phyloP scores from a whole-genome alignment of 2,113 vertebrate genomes.

The Mesoclemmys tuberculata region DNA sequence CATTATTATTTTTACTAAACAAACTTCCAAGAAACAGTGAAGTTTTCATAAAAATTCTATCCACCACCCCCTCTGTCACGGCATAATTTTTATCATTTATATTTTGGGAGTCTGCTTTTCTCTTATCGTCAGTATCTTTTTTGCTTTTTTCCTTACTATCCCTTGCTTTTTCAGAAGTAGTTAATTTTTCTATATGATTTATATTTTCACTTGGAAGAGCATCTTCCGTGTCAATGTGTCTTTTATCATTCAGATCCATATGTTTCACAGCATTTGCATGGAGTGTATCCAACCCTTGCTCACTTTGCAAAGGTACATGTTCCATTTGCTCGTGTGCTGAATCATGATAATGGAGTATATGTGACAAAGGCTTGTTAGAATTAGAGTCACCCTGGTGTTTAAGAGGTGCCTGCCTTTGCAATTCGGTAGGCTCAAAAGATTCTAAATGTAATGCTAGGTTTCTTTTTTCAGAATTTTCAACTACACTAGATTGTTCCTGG shows the following conservation, averaged over 20 bases:
- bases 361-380: not conserved
- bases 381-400: not conserved
- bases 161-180: not conserved
- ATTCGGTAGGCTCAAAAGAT: not conserved
- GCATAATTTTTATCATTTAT: not conserved
- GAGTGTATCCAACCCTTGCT: not conserved
- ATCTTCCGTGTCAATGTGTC: not conserved
- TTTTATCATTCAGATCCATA: not conserved
- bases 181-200: not conserved
- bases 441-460: not conserved
- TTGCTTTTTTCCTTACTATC: not conserved
- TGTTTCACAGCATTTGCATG: not conserved
- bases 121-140: not conserved
- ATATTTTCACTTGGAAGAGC: not conserved
- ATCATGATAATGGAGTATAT: not conserved
- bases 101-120: not conserved
- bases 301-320: not conserved
- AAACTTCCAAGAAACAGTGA: not conserved
- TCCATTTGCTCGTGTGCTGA: not conserved
- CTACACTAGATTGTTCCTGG: not conserved
- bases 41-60: not conserved
- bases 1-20: not conserved
- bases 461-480: not conserved
- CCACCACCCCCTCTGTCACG: not conserved
- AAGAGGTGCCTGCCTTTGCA: not conserved